phyloP scores from a whole-genome alignment of 2,113 vertebrate species.

The Scomber colias region DNA sequence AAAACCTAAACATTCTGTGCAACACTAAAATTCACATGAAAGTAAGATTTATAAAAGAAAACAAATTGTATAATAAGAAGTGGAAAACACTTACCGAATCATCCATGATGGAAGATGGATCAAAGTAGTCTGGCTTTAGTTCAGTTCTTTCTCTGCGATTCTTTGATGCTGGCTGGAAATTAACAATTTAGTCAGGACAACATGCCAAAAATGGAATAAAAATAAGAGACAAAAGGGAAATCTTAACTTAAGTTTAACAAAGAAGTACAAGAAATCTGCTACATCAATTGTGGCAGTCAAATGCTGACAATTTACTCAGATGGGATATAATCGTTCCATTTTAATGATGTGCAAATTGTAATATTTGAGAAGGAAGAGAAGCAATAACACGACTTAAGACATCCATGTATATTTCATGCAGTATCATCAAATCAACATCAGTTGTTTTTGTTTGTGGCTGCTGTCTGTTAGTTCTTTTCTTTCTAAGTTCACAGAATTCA shows the following conservation, averaged over 20 bases:
- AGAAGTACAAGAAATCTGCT: neutral
- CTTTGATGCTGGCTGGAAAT: constrained; percentile 75
- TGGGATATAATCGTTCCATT: neutral
- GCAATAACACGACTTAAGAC: neutral
- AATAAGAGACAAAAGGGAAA: neutral
- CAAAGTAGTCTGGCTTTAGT: constrained; percentile 76
- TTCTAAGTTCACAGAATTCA: neutral
- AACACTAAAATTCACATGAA: neutral
- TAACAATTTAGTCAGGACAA: constrained; percentile 31
- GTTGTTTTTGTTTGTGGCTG: no score
- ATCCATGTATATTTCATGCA: no score
- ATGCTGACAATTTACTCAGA: neutral
- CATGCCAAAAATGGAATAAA: neutral
- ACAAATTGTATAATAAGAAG: neutral
- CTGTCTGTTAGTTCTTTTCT: neutral
- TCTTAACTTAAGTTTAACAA: neutral
- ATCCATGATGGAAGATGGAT: constrained; percentile 78
- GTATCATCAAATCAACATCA: no score
- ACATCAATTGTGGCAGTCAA: neutral
- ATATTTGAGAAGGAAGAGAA: neutral
- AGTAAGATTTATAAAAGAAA: neutral
- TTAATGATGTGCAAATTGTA: neutral
- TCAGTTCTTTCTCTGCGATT: constrained; percentile 76
- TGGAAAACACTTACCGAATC: constrained; percentile 62
- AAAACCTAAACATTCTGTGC: neutral